Conservation (phyloP, 2,113 vertebrate genomes). For the Nerophis lumbriciformis region DNA sequence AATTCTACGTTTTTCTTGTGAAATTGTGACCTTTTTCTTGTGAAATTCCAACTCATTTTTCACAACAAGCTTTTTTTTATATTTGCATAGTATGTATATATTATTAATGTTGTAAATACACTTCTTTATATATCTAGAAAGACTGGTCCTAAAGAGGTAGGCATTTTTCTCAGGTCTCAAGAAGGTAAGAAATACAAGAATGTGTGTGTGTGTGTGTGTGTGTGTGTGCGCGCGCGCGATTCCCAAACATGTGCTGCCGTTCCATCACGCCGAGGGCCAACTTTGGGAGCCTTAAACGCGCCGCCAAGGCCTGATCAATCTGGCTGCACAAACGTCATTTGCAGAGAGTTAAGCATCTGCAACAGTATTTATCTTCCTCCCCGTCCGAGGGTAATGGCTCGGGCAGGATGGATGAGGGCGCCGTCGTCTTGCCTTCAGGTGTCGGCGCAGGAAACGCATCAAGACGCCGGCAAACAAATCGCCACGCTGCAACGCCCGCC, state of each 20-base stretch:
- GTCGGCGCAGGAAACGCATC: conserved; percentile 83
- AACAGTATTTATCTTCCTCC: conserved; percentile 92
- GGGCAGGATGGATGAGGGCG: conserved; percentile 84
- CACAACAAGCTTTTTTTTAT: no score
- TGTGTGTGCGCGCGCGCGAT: conserved; percentile 50
- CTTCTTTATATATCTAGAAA: no score
- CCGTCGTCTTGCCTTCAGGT: conserved; percentile 85
- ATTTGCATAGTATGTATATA: no score
- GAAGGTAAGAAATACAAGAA: no score
- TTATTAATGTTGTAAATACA: no score
- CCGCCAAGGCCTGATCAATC: conserved; percentile 71
- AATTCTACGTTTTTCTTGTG: no score
- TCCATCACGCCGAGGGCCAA: conserved; percentile 65
- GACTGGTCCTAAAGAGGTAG: no score
- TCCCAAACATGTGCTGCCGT: conserved; percentile 67
- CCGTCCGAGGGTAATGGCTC: conserved; percentile 85
- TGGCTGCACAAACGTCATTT: conserved; percentile 72
- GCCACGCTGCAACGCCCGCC: conserved; percentile 89
- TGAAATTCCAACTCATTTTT: no score
- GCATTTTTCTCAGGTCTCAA: no score
- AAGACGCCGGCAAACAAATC: conserved; percentile 96
- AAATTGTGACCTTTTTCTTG: no score
- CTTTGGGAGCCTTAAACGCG: conserved; percentile 68
- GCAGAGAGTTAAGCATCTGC: conserved; percentile 79
- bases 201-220: no score